Evolutionary conservation across 2,113 vertebrate genomes (phyloP), one percentile per base, ranked within the genome.

Genomic region (Gasterosteus aculeatus): DNA sequence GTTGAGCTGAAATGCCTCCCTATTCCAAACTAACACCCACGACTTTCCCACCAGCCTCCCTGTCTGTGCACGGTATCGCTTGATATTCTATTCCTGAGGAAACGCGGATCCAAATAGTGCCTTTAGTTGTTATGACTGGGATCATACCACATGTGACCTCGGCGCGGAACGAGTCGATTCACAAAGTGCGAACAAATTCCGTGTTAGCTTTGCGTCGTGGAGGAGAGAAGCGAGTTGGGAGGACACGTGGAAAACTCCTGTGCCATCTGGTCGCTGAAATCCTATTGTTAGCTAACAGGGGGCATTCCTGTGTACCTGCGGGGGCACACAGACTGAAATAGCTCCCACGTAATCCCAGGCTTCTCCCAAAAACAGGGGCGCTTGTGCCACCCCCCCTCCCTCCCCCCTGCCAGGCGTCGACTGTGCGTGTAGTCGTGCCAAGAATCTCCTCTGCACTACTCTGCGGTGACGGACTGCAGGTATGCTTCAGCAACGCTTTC

Each of bases 221-320:
- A 62, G 33, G 65, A 29, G 51, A 29, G 65, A 78, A 84, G 61
- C 54, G 7, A 58, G 42, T 38, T 53, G 66, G 58, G 42, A 74
- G 49, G 63, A 69, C 66, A 74, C 33, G 69, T 18, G 68, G 67
- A 77, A 82, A 35, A 56, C 64, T 76, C 68, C 76, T 7, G 71
- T 74, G 69, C 87, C 85, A 76, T 78, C 72, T 83, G 74, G 75
- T 38, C 10, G 15, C 71, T 85, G 88, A 76, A 75, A 84, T 70
- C 82, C 86, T 85, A 91, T 46, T 77, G 72, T 86, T 80, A 81
- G 81, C 75, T 88, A 86, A 88, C 78, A 81, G 80, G 81, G 72
- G 84, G 82, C 88, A 92, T 92, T 91, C 85, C 84, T 87, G 82
- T 85, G 88, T 83, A 90, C 91, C 88, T 91, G 84, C 69, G 65